Conservation (phyloP, 2,888 invertebrate species). For the Lasioglossum calceatum region DNA sequence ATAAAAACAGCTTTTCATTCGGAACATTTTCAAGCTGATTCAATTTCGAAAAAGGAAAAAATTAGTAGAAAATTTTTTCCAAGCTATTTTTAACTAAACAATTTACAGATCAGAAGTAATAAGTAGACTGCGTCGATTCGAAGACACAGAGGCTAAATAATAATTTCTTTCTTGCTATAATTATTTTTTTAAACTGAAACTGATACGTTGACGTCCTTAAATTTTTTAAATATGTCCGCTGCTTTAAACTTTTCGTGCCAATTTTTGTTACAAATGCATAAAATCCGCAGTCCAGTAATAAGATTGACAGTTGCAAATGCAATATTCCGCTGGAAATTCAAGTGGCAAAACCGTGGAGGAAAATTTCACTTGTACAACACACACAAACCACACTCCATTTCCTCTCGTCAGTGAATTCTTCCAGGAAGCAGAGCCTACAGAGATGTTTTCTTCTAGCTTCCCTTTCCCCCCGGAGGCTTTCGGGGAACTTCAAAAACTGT, state of each 20-base stretch:
- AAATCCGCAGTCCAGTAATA: no score
- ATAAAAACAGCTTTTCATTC: neutral
- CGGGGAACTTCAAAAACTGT: constrained; percentile 68
- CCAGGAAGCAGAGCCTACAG: constrained; percentile 21
- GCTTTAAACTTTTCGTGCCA: no score
- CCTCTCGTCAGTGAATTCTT: constrained; percentile 52
- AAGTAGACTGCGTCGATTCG: no score
- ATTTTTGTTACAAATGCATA: no score
- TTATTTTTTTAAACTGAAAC: no score
- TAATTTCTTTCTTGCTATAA: no score
- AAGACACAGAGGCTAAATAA: no score
- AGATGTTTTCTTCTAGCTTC: constrained; percentile 50
- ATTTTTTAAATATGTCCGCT: no score
- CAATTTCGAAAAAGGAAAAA: neutral
- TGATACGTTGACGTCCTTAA: no score
- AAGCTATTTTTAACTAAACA: neutral
- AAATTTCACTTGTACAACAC: constrained; percentile 2
- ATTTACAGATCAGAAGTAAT: neutral
- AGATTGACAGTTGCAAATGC: neutral
- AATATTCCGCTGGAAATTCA: neutral
- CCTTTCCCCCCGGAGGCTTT: constrained; percentile 33
- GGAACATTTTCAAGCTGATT: neutral
- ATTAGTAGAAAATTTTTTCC: no score
- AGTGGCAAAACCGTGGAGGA: neutral
- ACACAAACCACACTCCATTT: constrained; percentile 9